Evolutionary conservation across 2,888 invertebrate species (phyloP), one percentile per base, ranked within the genome.

Genomic region (Pteria penguin): DNA sequence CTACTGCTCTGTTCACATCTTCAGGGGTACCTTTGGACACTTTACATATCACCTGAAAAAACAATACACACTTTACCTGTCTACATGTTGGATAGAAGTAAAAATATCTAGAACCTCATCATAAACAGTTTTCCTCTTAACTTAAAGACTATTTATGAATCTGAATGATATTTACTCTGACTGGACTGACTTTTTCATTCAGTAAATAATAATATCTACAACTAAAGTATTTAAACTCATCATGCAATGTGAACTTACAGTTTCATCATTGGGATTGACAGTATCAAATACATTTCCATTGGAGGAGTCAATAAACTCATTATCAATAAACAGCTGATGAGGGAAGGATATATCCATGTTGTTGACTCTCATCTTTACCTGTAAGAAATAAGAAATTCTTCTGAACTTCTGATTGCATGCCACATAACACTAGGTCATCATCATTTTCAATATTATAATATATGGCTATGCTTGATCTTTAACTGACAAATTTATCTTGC

Each of bases 321-420:
- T 98, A 92, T 97, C 94, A 84, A 98, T 96, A 89, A 98, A 98
- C 67, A 98, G 90, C 90, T 98, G 98, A 26, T 95, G 96, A 0
- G 98, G 97, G 89, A 98, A 96, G 80, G 94, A 95, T 2, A 98
- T 93, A 75, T 95, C 94, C 93, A 96, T 95, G 89, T 97, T 96
- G 91, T 98, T 98, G 0, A 95, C 95, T 63, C 95, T 93, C 85
- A 97, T 86, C 84, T 95, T 94, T 0, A 92, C 87, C 92, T 92
- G 85, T 8, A 76, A 65, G 66, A 31, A 36, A 29, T 54, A 24
- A 63, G 18, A 45, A 66, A 55, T 24, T 18, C 8, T n/a, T n/a
- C n/a, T n/a, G n/a, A n/a, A n/a, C n/a, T n/a, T n/a, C n/a, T n/a
- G n/a, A n/a, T n/a, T n/a, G n/a, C n/a, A n/a, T n/a, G n/a, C n/a